phyloP scores from a whole-genome alignment of 1,140 invertebrate genomes.

The Chironomus tepperi region DNA sequence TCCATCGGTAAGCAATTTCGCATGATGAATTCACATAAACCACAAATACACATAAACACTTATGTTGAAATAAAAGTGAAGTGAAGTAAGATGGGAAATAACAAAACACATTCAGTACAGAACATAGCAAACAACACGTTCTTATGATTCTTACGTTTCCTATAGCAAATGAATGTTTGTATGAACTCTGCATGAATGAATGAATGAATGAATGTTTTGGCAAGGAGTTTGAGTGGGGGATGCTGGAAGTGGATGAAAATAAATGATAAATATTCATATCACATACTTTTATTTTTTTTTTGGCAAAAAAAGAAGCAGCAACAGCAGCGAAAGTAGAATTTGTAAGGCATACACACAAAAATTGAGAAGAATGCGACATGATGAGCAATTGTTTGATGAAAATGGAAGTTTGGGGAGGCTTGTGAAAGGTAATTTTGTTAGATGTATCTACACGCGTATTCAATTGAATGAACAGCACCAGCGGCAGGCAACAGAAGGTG shows the following conservation, averaged over 20 bases:
- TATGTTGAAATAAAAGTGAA: too few relatives aligned
- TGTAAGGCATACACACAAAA: neutral
- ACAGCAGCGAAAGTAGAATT: neutral
- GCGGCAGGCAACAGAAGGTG: neutral
- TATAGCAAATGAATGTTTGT: neutral
- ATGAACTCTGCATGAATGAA: too few relatives aligned
- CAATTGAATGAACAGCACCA: too few relatives aligned
- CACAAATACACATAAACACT: too few relatives aligned
- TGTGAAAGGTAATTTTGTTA: too few relatives aligned
- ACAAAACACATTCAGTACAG: too few relatives aligned
- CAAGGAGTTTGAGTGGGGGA: neutral
- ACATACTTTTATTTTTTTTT: neutral
- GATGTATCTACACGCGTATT: too few relatives aligned
- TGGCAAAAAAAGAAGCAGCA: neutral
- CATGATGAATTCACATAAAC: neutral
- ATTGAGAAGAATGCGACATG: neutral
- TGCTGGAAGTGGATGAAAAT: neutral
- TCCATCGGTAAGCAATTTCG: too few relatives aligned
- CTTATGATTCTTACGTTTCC: neutral
- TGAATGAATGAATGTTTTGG: too few relatives aligned
- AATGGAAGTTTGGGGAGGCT: neutral
- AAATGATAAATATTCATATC: slow-evolving; percentile 6
- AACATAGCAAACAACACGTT: neutral
- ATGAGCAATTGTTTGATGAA: slow-evolving; percentile 12
- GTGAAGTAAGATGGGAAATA: too few relatives aligned